Percentiles rank a stretch among this genome's conserved stretches.
phyloP scores from a whole-genome alignment of 2,888 invertebrate genomes.

The Phaonia tiefii region DNA sequence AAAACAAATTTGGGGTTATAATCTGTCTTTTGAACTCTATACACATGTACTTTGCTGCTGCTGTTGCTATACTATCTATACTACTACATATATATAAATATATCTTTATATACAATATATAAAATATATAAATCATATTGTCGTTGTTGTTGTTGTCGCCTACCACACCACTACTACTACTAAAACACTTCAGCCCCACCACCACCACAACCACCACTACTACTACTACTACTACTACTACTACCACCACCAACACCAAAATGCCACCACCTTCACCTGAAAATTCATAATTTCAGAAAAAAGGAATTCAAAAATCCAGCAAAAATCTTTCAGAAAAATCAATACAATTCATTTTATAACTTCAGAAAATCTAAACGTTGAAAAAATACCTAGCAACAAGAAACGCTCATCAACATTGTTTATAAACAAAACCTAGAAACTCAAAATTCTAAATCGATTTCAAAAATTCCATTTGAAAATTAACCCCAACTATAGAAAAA shows the following conservation, averaged over 20 bases:
- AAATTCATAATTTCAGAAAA: conserved; percentile 41
- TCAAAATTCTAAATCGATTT: conserved; percentile 59
- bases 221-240: conserved; percentile 12
- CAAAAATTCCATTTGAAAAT: conserved; percentile 41
- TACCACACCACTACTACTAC: conserved; percentile 55
- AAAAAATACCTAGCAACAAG: conserved; percentile 37
- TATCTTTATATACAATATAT: conserved; percentile 51
- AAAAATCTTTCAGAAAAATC: conserved; percentile 44
- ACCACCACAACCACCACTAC: conserved; percentile 59
- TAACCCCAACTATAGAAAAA: conserved; percentile 32
- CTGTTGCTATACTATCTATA: conserved; percentile 58
- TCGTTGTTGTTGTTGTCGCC: conserved; percentile 70
- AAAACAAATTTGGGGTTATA: too few relatives aligned
- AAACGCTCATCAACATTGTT: conserved; percentile 67
- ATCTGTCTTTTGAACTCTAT: neutral
- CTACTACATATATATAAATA: conserved; percentile 45
- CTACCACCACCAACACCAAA: conserved; percentile 50
- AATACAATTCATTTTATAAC: conserved; percentile 57
- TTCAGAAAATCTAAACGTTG: conserved; percentile 20
- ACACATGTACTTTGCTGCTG: conserved; percentile 60
- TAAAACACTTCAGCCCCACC: conserved; percentile 59
- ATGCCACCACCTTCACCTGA: conserved; percentile 54
- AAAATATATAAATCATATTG: conserved; percentile 64
- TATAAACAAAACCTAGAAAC: conserved; percentile 57
- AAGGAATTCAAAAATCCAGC: conserved; percentile 20